Conservation (phyloP, 1,140 invertebrate genomes). For the Spodoptera litura region DNA sequence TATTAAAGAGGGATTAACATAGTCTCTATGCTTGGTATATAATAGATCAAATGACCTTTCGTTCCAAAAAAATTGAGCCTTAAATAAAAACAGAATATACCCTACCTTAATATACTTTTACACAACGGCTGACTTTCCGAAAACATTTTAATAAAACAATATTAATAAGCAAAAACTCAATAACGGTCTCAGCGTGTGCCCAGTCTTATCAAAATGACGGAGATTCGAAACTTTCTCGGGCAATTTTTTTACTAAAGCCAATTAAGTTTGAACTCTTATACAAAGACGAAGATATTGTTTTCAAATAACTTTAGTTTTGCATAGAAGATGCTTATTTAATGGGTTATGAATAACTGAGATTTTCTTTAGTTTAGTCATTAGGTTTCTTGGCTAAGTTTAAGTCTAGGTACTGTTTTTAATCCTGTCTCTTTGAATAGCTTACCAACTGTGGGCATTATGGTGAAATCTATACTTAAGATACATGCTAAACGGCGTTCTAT, state of each 20-base stretch:
- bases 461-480: too few species aligned
- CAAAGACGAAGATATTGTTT: conserved; percentile 28
- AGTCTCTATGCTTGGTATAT: too few species aligned
- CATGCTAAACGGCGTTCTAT: too few species aligned
- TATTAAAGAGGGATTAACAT: too few species aligned
- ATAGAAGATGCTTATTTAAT: neutral
- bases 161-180: conserved; percentile 9
- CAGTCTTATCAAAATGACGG: conserved; percentile 31
- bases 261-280: conserved; percentile 22
- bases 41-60: too few species aligned
- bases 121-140: neutral
- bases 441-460: too few species aligned
- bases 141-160: conserved; percentile 8
- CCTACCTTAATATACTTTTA: neutral
- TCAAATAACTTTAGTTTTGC: conserved; percentile 32
- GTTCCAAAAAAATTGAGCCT: too few species aligned
- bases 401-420: neutral
- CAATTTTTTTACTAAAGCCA: conserved; percentile 8
- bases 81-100: too few species aligned
- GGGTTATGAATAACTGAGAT: conserved; percentile 12
- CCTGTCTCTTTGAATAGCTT: too few species aligned
- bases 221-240: neutral
- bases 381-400: neutral
- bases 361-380: conserved; percentile 5
- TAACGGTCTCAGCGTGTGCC: conserved; percentile 1